Conservation (phyloP, 2,113 vertebrate genomes). For the Tympanuchus pallidicinctus region DNA sequence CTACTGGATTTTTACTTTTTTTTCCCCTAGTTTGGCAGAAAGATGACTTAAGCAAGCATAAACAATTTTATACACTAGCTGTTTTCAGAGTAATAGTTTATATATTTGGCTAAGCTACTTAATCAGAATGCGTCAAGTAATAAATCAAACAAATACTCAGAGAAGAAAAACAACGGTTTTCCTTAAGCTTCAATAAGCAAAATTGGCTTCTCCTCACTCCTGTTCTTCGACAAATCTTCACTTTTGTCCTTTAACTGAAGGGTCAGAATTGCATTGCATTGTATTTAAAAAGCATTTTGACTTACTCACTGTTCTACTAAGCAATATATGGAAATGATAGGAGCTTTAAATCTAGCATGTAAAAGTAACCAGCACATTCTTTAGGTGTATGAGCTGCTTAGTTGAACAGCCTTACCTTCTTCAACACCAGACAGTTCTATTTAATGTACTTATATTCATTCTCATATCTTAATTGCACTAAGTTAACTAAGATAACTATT, state of each 20-base stretch:
- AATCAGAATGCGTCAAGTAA: neutral
- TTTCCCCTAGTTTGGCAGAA: neutral
- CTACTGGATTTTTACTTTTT: neutral
- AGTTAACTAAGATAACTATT: neutral
- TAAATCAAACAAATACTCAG: neutral
- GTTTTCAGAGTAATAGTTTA: neutral
- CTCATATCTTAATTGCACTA: neutral
- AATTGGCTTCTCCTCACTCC: neutral
- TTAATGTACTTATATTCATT: neutral
- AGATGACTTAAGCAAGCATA: neutral
- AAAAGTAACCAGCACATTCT: neutral
- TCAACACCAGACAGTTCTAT: neutral
- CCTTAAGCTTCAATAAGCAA: neutral
- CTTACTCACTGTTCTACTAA: neutral
- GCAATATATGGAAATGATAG: neutral
- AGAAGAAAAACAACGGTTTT: fast-evolving
- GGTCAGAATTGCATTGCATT: neutral
- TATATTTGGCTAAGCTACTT: neutral
- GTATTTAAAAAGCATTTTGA: neutral
- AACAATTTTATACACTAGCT: neutral
- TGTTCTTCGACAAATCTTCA: neutral
- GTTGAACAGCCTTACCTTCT: neutral
- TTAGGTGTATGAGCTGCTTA: neutral
- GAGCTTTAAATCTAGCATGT: neutral
- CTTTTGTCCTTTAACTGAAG: neutral